Evolutionary conservation across 1,140 invertebrate species (phyloP), one percentile per base, ranked within the genome.

Genomic region (Drosophila triauraria): DNA sequence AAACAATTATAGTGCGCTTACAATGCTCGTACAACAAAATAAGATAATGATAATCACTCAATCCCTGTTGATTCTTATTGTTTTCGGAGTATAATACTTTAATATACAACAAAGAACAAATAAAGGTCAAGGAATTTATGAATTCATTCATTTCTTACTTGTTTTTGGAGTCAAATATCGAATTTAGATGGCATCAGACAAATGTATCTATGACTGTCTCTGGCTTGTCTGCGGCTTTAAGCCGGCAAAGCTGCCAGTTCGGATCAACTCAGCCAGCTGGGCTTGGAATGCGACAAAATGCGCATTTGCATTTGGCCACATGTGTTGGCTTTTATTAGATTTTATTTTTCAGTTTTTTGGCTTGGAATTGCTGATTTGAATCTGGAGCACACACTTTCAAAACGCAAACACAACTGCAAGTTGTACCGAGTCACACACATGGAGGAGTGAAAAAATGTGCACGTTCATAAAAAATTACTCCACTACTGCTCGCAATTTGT

Each of bases 291-390:
- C 75, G 56, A 59, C 69, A 72, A 72, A 72, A 50, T 77, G 53
- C 64, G 75, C 74, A 78, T 78, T 77, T 77, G 75, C 75, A 76
- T 69, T 68, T 78, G 56, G 54, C 54, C 75, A 58, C 72, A 77
- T 77, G 62, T 77, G 72, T 61, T 48, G 62, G 67, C 20, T 54
- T 63, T 68, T 70, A 40, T 67, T 70, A 68, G 23, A 54, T 44
- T 69, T 51, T 67, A 30, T 44, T 53, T 51, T 9, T 35, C 27
- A 13, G 10, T 53, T 20, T 53, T 32, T 9, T n/a, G 27, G 20
- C 12, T 40, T 38, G 30, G n/a, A 69, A 65, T 27, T 48, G 46
- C 60, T 69, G 60, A 50, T 40, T 65, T 65, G 40, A 64, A 65
- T 70, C 40, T 70, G 9, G 62, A 70, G 67, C 67, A 38, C 67